These are phyloP conservation scores for Phaenicophaeus curvirostris DNA, from an alignment of 2,797 vertebrate genomes.

Conservation along the genomic window DNA sequence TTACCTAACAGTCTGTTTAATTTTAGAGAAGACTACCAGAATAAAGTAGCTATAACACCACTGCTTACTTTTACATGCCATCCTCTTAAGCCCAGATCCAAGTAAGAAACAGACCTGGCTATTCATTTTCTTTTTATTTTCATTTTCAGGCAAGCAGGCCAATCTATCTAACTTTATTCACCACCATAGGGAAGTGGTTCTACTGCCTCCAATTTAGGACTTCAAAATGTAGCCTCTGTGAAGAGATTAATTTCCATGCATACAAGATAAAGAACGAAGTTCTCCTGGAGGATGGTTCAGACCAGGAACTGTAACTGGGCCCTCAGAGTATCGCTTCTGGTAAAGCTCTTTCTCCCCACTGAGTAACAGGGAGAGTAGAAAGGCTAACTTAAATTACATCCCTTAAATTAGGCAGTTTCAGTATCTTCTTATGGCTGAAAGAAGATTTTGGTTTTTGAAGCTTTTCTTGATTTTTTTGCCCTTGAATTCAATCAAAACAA, in stretches of 20 bases:
- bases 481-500: not conserved
- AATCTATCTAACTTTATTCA: not conserved
- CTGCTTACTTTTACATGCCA: not conserved
- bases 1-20: not conserved
- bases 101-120: not conserved
- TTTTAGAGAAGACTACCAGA: not conserved
- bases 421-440: not conserved
- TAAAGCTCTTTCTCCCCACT: not conserved
- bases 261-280: not conserved
- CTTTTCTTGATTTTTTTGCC: not conserved
- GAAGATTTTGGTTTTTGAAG: not conserved
- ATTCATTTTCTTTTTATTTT: not conserved
- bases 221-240: not conserved
- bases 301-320: not conserved
- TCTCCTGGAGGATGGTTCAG: not conserved
- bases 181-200: not conserved
- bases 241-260: not conserved
- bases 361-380: not conserved
- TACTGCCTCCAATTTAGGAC: not conserved
- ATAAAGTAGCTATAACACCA: not conserved
- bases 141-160: not conserved
- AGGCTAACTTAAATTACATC: not conserved
- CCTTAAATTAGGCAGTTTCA: not conserved
- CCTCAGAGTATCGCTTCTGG: not conserved
- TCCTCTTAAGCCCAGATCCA: not conserved